A percentile compares a stretch with the other conserved stretches of the same genome.
These are phyloP conservation scores for Podabrus alpinus DNA, from an alignment of 2,888 invertebrate species.

Conservation along the genomic window DNA sequence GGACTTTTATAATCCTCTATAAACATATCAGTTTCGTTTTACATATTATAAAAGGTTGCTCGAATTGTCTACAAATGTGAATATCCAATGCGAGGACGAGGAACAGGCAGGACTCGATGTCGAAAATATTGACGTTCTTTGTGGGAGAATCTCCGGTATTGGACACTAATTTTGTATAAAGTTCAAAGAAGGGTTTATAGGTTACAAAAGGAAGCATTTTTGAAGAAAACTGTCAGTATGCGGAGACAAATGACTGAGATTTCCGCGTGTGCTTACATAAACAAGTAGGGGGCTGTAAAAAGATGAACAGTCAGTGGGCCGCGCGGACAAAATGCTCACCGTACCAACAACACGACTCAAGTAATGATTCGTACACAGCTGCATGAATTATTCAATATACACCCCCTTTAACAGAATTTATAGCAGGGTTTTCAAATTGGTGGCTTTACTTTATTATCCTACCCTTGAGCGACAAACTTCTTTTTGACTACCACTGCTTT, in stretches of 20 bases:
- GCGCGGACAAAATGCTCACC: conserved; percentile 53
- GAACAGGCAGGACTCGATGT: background rate
- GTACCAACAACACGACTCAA: conserved; percentile 53
- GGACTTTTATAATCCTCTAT: conserved; percentile 57
- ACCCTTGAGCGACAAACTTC: background rate
- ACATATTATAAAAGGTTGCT: conserved; percentile 54
- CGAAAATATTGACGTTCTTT: conserved; percentile 19
- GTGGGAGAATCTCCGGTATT: conserved; percentile 14
- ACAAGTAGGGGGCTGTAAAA: conserved; percentile 45
- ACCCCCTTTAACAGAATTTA: conserved; percentile 40
- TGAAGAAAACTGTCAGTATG: conserved; percentile 47
- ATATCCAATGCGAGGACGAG: background rate
- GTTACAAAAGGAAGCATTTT: conserved; percentile 36
- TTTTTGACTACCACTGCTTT: conserved; percentile 23
- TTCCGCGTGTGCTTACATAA: conserved; percentile 51
- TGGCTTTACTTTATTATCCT: conserved; percentile 25
- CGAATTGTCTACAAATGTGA: conserved; percentile 48
- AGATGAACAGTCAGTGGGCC: conserved; percentile 40
- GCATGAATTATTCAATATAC: conserved; percentile 54
- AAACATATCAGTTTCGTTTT: conserved; percentile 56
- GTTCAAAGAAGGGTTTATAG: conserved; percentile 20
- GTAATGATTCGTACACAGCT: conserved; percentile 55
- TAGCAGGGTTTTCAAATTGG: conserved; percentile 36
- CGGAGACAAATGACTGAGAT: conserved; percentile 38
- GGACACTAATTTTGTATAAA: conserved; percentile 29